Evolutionary conservation across 2,113 vertebrate species (phyloP).

Genomic region (Gambusia holbrooki): DNA sequence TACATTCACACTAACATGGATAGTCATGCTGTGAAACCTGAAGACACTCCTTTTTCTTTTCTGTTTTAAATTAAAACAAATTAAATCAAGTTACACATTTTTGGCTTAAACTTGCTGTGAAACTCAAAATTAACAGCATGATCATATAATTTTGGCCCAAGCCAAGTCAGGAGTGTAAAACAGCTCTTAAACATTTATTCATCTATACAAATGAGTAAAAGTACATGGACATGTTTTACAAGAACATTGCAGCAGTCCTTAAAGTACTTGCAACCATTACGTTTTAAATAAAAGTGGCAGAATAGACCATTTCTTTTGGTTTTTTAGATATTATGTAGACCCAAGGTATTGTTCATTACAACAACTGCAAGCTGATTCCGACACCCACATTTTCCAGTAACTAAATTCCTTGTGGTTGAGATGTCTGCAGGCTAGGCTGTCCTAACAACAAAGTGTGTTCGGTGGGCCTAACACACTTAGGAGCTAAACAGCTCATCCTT

Average conservation of each 20-base stretch:
- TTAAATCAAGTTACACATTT: too few relatives aligned
- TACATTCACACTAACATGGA: too few relatives aligned
- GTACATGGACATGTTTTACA: too few relatives aligned
- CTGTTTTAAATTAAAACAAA: too few relatives aligned
- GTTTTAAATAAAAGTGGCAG: neutral
- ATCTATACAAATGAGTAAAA: too few relatives aligned
- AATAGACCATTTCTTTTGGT: neutral
- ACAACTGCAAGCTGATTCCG: conserved; percentile 44
- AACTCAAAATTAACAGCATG: too few relatives aligned
- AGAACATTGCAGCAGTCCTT: too few relatives aligned
- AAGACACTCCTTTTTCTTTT: too few relatives aligned
- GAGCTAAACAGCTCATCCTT: conserved; percentile 61
- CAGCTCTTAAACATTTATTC: too few relatives aligned
- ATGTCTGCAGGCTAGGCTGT: conserved; percentile 46
- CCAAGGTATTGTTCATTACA: neutral
- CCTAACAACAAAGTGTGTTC: conserved; percentile 5
- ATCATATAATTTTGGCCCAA: neutral
- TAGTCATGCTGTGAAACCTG: too few relatives aligned
- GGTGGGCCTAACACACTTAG: neutral
- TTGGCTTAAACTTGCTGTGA: too few relatives aligned
- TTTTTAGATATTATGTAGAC: neutral
- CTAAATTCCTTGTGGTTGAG: conserved; percentile 55
- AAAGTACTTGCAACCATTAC: neutral
- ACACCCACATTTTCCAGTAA: conserved; percentile 40
- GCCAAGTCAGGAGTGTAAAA: too few relatives aligned